Base-by-base conservation (phyloP, 2,888 invertebrate genomes). In the Parnassius orleans region DNA sequence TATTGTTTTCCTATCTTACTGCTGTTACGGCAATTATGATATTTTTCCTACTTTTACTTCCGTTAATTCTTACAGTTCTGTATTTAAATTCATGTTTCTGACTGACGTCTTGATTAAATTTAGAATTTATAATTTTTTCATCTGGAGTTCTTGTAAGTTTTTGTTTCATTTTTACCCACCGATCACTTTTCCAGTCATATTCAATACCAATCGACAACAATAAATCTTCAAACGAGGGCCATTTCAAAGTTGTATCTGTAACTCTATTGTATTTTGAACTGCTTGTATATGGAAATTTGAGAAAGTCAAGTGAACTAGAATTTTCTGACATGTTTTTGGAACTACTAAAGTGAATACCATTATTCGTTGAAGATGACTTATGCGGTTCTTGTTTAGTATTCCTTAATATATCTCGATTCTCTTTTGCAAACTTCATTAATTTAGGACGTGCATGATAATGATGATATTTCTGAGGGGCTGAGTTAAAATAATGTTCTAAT, bases 131-230 rank as follows among this genome's bases (percentile, higher is more conserved):
- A 57, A 65, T 66, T 52, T 47, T 66, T 15, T 65, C 66, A 7
- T 67, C 63, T 1, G 59, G 14, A n/a, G 64, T 63, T 62, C 65
- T 67, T 63, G 79, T 80, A 24, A 73, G 62, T 79, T 87, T 88
- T 53, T 76, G 74, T 72, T 84, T 88, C 0, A 89, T 80, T 84
- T 91, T 91, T 61, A 90, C 84, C 91, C 91, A 91, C 66, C 88
- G 76, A 60, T 91, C 90, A 66, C 88, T 91, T 74, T 90, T 91
- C 90, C 90, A 90, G 65, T 91, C 90, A 63, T 91, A 91, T 71
- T 76, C 83, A 65, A 81, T 86, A 5, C 90, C 90, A 68, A 90
- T 84, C 53, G 79, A 81, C 70, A 83, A 68, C 63, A 91, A 71
- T 41, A 91, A 83, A 33, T 90, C 89, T 70, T 90, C 81, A 68